These are phyloP conservation scores for Anaspis maculata DNA, from an alignment of 2,888 invertebrate genomes.

Conservation along the genomic window DNA sequence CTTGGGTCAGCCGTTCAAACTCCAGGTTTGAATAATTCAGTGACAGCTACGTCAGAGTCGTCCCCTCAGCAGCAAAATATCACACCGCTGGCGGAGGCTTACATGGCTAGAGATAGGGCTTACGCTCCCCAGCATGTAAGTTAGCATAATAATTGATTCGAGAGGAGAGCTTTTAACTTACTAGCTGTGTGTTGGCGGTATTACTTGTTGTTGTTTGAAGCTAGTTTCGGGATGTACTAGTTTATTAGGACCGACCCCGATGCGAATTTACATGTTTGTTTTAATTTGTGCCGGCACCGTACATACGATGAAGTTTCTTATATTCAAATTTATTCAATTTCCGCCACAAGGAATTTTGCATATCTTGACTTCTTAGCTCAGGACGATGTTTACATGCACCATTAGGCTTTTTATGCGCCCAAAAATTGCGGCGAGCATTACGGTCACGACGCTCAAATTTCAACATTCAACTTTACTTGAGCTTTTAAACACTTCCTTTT, in stretches of 20 bases:
- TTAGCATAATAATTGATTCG: conserved; percentile 29
- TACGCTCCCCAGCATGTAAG: conserved; percentile 39
- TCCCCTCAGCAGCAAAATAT: conserved; percentile 22
- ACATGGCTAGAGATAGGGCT: conserved; percentile 38
- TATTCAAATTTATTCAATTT: conserved; percentile 18
- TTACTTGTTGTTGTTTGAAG: conserved; percentile 14
- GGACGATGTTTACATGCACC: conserved; percentile 7
- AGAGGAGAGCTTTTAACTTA: conserved; percentile 13
- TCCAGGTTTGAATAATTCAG: conserved; percentile 47
- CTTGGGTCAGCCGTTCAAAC: conserved; percentile 62
- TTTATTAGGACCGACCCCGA: conserved; percentile 9
- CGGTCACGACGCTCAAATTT: neutral
- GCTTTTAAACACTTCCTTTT: conserved; percentile 2
- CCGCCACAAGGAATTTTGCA: conserved; percentile 16
- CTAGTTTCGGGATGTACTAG: conserved; percentile 11
- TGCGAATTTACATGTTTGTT: conserved; percentile 17
- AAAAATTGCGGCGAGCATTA: conserved; percentile 2
- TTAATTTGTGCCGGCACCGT: conserved; percentile 12
- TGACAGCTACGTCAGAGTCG: conserved; percentile 32
- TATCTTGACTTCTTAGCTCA: conserved; percentile 9
- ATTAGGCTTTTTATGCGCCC: conserved; percentile 6
- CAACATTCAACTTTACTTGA: too few relatives aligned
- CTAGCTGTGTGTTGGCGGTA: conserved; percentile 7
- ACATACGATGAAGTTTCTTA: conserved; percentile 19
- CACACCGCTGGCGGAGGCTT: conserved; percentile 39